Evolutionary conservation across 2,113 vertebrate genomes (phyloP), one percentile per base, ranked within the genome.

Genomic region (Datnioides undecimradiatus): DNA sequence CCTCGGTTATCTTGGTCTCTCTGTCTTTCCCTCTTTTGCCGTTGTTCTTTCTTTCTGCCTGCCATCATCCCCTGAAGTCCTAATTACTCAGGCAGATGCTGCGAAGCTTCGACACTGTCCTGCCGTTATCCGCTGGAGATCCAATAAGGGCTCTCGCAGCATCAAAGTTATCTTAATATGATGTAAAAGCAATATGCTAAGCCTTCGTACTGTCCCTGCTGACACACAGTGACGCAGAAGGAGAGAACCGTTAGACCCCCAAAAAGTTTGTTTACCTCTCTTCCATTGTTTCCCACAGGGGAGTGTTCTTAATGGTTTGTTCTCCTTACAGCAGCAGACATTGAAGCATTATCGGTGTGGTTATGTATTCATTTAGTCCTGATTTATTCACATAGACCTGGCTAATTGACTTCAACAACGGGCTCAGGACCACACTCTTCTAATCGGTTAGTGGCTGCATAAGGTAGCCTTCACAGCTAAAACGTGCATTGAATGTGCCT

Each of bases 51-150:
- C 78, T 65, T 2, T 77, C 33, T 70, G 63, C 86, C 76, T 76
- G 82, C 66, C 73, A 73, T 85, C 88, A 81, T 90, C 85, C 91
- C 91, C 90, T 51, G 85, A 91, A 92, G 90, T 90, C 85, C 88
- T 92, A 90, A 92, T 93, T 93, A 93, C 88, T 92, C 84, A 87
- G 83, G 84, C 85, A 91, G 88, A 88, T 87, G 87, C 88, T 92
- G 88, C 57, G 73, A 76, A 77, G 79, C 87, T 85, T 81, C 79
- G 46, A 88, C 84, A 83, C 80, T 77, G 88, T 90, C 88, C 91
- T 79, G 72, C 82, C 66, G 82, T 76, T 88, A 90, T 84, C 90
- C 76, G 21, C 88, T 88, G 81, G 88, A 88, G 84, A 92, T 88
- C 89, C 90, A 89, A 85, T 86, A 91, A 92, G 87, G 70, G 79